phyloP scores from a whole-genome alignment of 2,888 invertebrate genomes.

The Caenorhabditis imperialis region DNA sequence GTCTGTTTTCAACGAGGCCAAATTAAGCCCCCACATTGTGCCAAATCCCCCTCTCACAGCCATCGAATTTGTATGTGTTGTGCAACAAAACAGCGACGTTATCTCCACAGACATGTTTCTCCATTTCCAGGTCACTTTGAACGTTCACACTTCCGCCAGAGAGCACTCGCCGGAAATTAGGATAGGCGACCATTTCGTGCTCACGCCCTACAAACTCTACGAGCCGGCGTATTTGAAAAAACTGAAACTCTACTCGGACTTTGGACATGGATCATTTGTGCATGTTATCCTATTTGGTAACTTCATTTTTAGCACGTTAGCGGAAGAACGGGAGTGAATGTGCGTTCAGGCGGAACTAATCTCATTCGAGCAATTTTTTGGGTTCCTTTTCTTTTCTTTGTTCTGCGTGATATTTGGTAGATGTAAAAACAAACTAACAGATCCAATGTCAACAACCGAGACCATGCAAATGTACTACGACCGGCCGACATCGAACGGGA shows the following conservation, averaged over 20 bases:
- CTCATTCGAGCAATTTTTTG: conserved; percentile 11
- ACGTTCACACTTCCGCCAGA: conserved; percentile 70
- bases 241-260: conserved; percentile 65
- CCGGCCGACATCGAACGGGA: conserved; percentile 63
- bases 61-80: conserved; percentile 66
- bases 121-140: conserved; percentile 64
- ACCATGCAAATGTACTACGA: conserved; percentile 73
- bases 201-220: conserved; percentile 67
- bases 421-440: conserved; percentile 28
- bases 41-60: conserved; percentile 69
- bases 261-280: conserved; percentile 67
- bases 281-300: conserved; percentile 71
- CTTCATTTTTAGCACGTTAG: conserved; percentile 37
- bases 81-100: too few species aligned
- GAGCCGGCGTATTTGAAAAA: conserved; percentile 70
- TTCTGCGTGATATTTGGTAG: too few species aligned
- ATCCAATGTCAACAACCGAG: conserved; percentile 67
- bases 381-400: conserved; percentile 1
- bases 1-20: conserved; percentile 66
- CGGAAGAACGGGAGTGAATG: neutral
- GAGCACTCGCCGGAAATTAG: conserved; percentile 71
- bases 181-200: conserved; percentile 70
- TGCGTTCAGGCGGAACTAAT: conserved; percentile 29
- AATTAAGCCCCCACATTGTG: conserved; percentile 66
- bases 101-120: neutral